These are phyloP conservation scores for Apoderus coryli DNA, from an alignment of 2,888 invertebrate species.

Conservation along the genomic window DNA sequence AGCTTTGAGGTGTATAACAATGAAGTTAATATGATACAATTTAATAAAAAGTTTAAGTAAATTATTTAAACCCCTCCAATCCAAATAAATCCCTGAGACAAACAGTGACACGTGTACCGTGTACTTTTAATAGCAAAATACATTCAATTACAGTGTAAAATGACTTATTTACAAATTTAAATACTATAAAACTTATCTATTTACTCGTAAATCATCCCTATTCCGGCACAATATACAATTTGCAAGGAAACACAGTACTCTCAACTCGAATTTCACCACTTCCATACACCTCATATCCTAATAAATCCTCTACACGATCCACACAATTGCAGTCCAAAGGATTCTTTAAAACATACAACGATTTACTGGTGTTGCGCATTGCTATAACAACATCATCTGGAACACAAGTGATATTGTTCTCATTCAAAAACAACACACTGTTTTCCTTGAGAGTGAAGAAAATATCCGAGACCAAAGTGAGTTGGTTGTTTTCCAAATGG, in stretches of 20 bases:
- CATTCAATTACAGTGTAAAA: no score
- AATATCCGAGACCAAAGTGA: slow-evolving; percentile 14
- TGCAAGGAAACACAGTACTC: slow-evolving; percentile 11
- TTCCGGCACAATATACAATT: no score
- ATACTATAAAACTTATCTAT: no score
- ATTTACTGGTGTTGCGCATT: slow-evolving; percentile 15
- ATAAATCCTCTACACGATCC: slow-evolving; percentile 14
- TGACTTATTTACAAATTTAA: no score
- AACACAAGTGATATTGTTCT: slow-evolving; percentile 19
- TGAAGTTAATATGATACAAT: no score
- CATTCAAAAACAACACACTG: slow-evolving; percentile 19
- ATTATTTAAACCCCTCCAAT: no score
- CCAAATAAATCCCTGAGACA: no score
- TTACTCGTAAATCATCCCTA: no score
- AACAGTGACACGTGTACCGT: no score
- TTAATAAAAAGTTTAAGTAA: no score
- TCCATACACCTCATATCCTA: slow-evolving; percentile 2
- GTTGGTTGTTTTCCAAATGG: slow-evolving; percentile 19
- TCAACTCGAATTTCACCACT: slow-evolving; percentile 10
- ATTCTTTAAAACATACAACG: slow-evolving; percentile 18
- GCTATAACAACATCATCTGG: slow-evolving; percentile 19
- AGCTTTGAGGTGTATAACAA: no score
- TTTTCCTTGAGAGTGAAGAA: slow-evolving; percentile 15
- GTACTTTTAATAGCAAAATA: no score
- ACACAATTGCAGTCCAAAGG: slow-evolving; percentile 22